Base-by-base conservation (phyloP, 2,113 vertebrate species). In the Fregata magnificens region DNA sequence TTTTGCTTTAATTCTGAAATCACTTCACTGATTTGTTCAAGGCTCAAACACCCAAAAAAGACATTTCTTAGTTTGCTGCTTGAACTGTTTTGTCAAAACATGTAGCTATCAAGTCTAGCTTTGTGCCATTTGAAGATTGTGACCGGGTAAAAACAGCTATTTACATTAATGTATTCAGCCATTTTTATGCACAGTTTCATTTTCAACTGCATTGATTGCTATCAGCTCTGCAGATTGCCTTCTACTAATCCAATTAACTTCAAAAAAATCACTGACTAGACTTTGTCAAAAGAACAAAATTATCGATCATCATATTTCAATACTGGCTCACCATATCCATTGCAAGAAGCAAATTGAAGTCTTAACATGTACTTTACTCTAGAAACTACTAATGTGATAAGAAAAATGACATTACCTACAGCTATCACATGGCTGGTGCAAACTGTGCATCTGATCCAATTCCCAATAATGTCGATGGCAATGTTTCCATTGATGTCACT, bases 191-290 rank as follows among this genome's bases (percentile, higher is more conserved):
- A 67, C 91, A 55, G 66, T 97, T 97, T 96, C 76, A 74, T 86
- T 88, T 95, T 94, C 96, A 97, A 96, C 93, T 93, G 59, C 69
- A 96, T 95, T 97, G 96, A 97, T 97, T 97, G 86, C 92, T 97
- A 82, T 94, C 88, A 94, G 72, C 77, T 94, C 85, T 93, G 52
- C 82, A 70, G 84, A 90, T 97, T 96, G 91, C 93, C 58, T 91
- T 92, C 85, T 91, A 70, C 49, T 86, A 80, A 70, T 89, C 66
- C 81, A 96, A 88, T 95, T 93, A 95, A 95, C 89, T 96, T 93
- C 28, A 62, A 29, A 80, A 95, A 94, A 86, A 86, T 36, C 61
- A 93, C 61, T 80, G 85, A 79, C 78, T 93, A 91, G 32, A 67
- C 81, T 92, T 97, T 90, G 85, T 55, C 44, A 88, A 85, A 97